Base-by-base conservation (phyloP, 2,797 vertebrate genomes). In the Pseudomugil tenellus region DNA sequence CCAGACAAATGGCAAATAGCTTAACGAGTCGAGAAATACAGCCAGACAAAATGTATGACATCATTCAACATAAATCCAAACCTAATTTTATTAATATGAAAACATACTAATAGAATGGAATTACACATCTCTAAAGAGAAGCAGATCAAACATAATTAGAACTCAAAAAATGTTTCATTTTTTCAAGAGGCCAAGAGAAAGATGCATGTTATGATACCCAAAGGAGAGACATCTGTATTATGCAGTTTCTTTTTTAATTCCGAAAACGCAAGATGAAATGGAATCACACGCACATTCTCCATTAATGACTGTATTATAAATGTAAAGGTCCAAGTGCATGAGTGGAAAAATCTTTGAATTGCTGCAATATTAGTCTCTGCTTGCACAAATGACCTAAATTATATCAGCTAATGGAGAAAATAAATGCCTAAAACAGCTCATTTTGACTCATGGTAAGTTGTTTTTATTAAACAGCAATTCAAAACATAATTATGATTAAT, bases 401-500 rank as follows among this genome's bases (percentile, higher is more conserved):
- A 54, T 61, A 6, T 59, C 37, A 19, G 48, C 19, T 53, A 81
- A 74, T 80, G 26, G 74, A 61, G 73, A 63, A 63, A 26, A 41
- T 31, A 34, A 58, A 41, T 26, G 3, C 21, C n/a, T 26, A 12
- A 14, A 31, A 0, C 57, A 39, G 52, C 0, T 2, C 0, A 23
- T 17, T 3, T 1, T 31, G 43, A 54, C n/a, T 23, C 35, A 1
- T 7, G 16, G 51, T 21, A 31, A 25, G n/a, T 19, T 51, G 48
- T 16, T 65, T 37, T 6, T 34, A 31, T 53, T 17, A 35, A n/a
- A 54, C 17, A 43, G n/a, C n/a, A 39, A 32, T 14, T 25, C 37
- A 12, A 28, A 58, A 26, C 54, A 10, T 13, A 28, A 19, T 29
- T 34, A 19, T 25, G 12, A 16, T 28, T 60, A 10, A 21, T 46